Conservation (phyloP, 2,113 vertebrate genomes). For the Siphamia tubifer region DNA sequence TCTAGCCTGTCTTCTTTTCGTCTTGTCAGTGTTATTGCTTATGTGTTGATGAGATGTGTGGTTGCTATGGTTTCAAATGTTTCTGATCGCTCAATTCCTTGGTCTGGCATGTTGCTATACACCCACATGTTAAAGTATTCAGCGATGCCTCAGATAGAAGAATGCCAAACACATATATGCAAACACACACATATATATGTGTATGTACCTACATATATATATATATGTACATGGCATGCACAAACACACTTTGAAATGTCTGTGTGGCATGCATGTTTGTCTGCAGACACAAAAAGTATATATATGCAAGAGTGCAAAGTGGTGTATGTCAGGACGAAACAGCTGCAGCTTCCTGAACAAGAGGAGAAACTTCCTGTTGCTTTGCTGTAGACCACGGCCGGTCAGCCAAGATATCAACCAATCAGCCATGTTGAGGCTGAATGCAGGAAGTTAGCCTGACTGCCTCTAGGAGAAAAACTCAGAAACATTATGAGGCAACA, state of each 20-base stretch:
- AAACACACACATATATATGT: neutral
- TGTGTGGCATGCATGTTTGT: neutral
- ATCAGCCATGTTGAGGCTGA: conserved; percentile 69
- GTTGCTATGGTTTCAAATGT: conserved; percentile 72
- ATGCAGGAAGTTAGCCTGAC: conserved; percentile 78
- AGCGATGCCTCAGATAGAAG: conserved; percentile 22
- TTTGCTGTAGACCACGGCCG: conserved; percentile 54
- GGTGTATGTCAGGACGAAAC: conserved; percentile 51
- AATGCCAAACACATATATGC: neutral
- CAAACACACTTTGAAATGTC: neutral
- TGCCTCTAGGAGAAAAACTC: conserved; percentile 70
- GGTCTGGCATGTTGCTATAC: conserved; percentile 52
- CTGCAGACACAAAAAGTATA: conserved; percentile 8
- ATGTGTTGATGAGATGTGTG: conserved; percentile 46
- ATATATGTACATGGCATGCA: no score
- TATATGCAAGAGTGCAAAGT: conserved; percentile 47
- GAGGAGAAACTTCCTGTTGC: conserved; percentile 74
- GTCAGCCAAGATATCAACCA: conserved; percentile 73
- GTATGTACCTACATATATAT: no score
- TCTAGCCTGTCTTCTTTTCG: conserved; percentile 4
- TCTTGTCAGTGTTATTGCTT: conserved; percentile 31
- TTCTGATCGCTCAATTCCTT: conserved; percentile 54
- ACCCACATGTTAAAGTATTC: conserved; percentile 60
- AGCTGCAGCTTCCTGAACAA: conserved; percentile 73
- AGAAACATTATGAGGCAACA: conserved; percentile 80